These are phyloP conservation scores for Geodia barretti DNA, from an alignment of 37 sponge, comb jelly and placozoan genomes.

Conservation along the genomic window DNA sequence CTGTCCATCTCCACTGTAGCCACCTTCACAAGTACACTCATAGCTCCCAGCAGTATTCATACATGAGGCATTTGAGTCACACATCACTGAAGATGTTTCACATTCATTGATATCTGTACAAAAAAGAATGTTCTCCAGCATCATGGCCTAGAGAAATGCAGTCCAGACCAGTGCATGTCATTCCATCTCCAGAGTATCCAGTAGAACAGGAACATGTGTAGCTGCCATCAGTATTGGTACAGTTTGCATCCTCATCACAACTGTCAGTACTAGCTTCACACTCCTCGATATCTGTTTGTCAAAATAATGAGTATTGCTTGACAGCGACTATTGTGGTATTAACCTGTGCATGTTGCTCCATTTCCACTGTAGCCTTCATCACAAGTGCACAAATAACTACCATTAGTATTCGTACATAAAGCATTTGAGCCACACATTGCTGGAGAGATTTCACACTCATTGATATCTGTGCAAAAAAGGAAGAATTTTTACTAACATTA, in stretches of 20 bases:
- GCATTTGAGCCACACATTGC: background rate
- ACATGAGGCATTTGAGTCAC: no score
- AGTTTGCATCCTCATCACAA: background rate
- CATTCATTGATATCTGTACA: no score
- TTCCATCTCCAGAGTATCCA: background rate
- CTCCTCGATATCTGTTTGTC: slow-evolving; percentile 12
- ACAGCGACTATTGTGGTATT: no score
- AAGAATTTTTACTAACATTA: no score
- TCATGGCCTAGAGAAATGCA: no score
- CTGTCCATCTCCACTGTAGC: no score
- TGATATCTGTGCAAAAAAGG: background rate
- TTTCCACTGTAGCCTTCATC: background rate
- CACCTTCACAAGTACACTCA: no score
- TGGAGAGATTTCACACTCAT: background rate
- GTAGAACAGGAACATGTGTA: background rate
- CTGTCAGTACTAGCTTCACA: background rate
- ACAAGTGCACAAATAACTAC: background rate
- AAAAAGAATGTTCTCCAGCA: no score
- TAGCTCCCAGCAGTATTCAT: no score
- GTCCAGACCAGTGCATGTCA: background rate
- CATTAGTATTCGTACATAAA: slow-evolving; percentile 1
- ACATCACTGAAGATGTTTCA: no score
- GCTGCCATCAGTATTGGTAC: slow-evolving; percentile 4
- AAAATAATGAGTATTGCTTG: no score
- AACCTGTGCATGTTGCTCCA: background rate